phyloP scores from a whole-genome alignment of 2,797 vertebrate genomes.

The Gorsachius magnificus region DNA sequence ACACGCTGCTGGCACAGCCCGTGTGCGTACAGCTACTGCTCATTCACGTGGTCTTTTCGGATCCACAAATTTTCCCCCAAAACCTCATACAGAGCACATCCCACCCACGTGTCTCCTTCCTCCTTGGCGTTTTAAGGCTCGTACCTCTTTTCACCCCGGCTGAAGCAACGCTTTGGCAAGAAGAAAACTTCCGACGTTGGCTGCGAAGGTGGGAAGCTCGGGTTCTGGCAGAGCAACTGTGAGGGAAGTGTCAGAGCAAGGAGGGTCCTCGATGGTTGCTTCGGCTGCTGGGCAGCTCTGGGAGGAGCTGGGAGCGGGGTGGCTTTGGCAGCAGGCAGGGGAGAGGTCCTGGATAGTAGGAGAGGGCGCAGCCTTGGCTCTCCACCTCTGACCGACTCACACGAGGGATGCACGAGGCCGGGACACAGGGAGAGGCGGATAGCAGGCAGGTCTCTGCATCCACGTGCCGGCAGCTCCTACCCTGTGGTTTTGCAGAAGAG shows the following conservation, averaged over 20 bases:
- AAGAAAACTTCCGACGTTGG: neutral
- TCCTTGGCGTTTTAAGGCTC: neutral
- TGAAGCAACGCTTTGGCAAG: neutral
- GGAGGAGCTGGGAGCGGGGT: neutral
- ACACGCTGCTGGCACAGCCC: neutral
- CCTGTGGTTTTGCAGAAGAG: neutral
- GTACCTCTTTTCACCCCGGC: constrained; percentile 25
- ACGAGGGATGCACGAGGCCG: neutral
- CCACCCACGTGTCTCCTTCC: neutral
- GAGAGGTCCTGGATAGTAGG: neutral
- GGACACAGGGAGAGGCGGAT: neutral
- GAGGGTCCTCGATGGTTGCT: neutral
- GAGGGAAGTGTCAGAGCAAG: neutral
- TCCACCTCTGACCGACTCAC: fast-evolving
- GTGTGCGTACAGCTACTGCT: neutral
- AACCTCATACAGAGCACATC: neutral
- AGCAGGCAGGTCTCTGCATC: neutral
- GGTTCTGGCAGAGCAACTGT: neutral
- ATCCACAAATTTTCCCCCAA: neutral
- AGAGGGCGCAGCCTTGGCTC: neutral
- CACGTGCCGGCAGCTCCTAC: neutral
- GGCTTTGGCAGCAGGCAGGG: neutral
- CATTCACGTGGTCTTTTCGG: neutral
- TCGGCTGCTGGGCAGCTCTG: neutral
- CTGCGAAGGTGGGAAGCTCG: neutral